Evolutionary conservation across 2,113 vertebrate species (phyloP), one percentile per base, ranked within the genome.

Genomic region (Ia io): DNA sequence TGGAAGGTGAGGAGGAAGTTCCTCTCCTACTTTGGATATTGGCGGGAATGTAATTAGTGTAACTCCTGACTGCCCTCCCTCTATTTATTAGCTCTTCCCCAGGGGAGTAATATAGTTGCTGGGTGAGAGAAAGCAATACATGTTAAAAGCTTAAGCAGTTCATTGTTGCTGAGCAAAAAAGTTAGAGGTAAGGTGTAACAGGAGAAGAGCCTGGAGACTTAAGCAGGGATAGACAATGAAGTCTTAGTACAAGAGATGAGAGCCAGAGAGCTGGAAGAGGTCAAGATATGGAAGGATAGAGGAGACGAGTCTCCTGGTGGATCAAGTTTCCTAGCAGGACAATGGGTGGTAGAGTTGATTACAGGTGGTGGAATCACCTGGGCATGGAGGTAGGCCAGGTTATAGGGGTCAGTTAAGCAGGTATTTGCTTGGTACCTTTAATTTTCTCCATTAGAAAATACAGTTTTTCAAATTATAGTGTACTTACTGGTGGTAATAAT

Each of bases 21-120:
- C 65, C 44, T n/a, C n/a, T 49, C 40, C 47, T 10, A 23, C 20
- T 67, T 83, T 61, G 44, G 63, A 74, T 80, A 61, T 92, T 40
- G 56, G 71, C 80, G 18, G 61, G 86, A 84, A 80, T 80, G 37
- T 71, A 70, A 63, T 92, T 84, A 80, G 65, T 51, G 2, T 35
- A 80, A 82, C 49, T 91, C 37, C 56, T 93, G 77, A 82, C 61
- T 37, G 63, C 37, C 44, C 9, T 76, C 30, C 32, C 61, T 59
- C 49, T 85, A 40, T 70, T 88, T 69, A 71, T 88, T 91, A 88
- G 86, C n/a, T 77, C 67, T 80, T 91, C 23, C 77, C 44, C 28
- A 53, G 10, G 73, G 82, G 51, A 91, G 23, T 83, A 89, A 77
- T 95, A 93, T 91, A 93, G 76, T 70, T 91, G 90, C 71, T 88